These are phyloP conservation scores for Chromoteleia sp. DNA, from an alignment of 2,888 invertebrate species.

Conservation along the genomic window DNA sequence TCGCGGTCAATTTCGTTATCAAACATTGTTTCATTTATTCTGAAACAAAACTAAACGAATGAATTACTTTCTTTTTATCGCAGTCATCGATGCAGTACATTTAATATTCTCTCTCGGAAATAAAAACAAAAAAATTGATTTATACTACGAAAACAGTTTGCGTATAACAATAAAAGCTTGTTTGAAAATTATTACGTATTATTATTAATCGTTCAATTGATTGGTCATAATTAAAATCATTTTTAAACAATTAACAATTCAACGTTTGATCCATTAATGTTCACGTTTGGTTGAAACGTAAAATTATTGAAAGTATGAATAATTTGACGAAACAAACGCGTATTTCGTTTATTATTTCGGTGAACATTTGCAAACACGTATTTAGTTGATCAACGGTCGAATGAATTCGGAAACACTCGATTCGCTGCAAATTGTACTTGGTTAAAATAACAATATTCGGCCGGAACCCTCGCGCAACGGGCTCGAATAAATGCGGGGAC, in stretches of 20 bases:
- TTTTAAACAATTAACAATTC: slow-evolving; percentile 1
- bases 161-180: no score
- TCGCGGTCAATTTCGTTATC: no score
- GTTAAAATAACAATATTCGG: slow-evolving; percentile 41
- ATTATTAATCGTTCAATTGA: neutral
- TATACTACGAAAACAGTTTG: no score
- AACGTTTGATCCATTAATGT: neutral
- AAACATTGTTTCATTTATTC: no score
- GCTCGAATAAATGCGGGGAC: slow-evolving; percentile 12
- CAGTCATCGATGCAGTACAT: no score
- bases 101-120: no score
- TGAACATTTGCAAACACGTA: slow-evolving; percentile 15
- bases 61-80: no score
- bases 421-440: slow-evolving; percentile 38
- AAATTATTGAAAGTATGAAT: no score
- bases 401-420: slow-evolving; percentile 38
- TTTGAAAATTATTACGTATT: neutral
- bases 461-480: slow-evolving; percentile 16
- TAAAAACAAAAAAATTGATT: no score
- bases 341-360: neutral
- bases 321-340: no score
- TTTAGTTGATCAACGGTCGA: slow-evolving; percentile 25
- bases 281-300: neutral
- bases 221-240: neutral
- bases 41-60: no score